Evolutionary conservation across 2,113 vertebrate species (phyloP).

Genomic region (Spilogale gracilis): DNA sequence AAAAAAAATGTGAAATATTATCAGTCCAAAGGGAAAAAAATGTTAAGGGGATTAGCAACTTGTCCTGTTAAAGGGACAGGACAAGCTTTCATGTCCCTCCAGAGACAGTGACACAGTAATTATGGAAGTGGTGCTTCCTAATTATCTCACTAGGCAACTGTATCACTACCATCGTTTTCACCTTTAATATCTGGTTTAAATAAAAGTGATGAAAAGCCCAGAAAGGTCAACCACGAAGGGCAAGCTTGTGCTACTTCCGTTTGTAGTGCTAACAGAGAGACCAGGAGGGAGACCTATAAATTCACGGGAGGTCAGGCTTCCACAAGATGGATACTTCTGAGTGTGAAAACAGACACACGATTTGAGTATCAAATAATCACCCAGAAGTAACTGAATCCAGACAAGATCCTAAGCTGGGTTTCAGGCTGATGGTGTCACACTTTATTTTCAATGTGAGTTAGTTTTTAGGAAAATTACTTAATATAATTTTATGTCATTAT

Average conservation of each 20-base stretch:
- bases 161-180: conserved; percentile 54
- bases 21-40: conserved; percentile 83
- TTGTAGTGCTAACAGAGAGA: conserved; percentile 67
- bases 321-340: accelerated
- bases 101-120: conserved; percentile 83
- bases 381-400: not conserved
- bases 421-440: not conserved
- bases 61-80: conserved; percentile 87
- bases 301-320: accelerated
- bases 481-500: conserved; percentile 59
- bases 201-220: conserved; percentile 72
- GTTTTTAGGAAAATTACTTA: conserved; percentile 52
- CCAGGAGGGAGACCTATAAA: not conserved
- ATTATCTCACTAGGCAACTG: conserved; percentile 78
- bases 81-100: conserved; percentile 83
- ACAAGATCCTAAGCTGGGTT: not conserved
- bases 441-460: conserved; percentile 48
- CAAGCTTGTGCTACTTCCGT: conserved; percentile 71
- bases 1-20: conserved; percentile 87
- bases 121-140: conserved; percentile 79
- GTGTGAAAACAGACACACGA: not conserved
- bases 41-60: conserved; percentile 88
- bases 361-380: not conserved
- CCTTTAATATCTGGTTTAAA: conserved; percentile 77
- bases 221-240: conserved; percentile 78